phyloP scores from a whole-genome alignment of 2,888 invertebrate genomes.

The Axea sp. region DNA sequence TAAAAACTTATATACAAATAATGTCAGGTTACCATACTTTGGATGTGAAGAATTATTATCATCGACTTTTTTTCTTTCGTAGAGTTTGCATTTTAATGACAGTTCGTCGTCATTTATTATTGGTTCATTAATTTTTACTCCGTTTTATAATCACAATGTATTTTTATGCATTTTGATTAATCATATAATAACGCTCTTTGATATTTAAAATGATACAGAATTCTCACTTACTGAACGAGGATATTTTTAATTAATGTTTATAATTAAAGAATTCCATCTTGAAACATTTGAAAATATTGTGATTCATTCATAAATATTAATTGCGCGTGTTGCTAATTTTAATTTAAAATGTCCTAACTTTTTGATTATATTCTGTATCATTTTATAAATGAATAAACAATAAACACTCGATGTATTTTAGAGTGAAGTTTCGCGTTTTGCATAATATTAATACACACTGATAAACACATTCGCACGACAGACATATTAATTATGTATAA shows the following conservation, averaged over 20 bases:
- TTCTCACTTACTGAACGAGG: too few species aligned
- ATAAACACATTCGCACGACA: slow-evolving; percentile 16
- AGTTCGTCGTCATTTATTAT: slow-evolving; percentile 3
- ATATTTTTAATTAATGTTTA: too few species aligned
- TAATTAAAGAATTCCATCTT: too few species aligned
- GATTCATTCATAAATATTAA: too few species aligned
- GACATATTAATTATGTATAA: slow-evolving; percentile 20
- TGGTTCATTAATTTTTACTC: neutral
- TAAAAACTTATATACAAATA: slow-evolving; percentile 61
- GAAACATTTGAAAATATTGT: too few species aligned
- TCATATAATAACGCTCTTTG: neutral
- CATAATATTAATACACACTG: slow-evolving; percentile 9
- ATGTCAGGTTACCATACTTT: neutral
- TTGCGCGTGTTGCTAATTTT: too few species aligned
- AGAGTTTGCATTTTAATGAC: slow-evolving; percentile 22
- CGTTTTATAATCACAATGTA: neutral
- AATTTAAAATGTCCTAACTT: too few species aligned
- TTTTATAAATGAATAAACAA: too few species aligned
- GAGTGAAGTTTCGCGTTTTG: slow-evolving; percentile 10
- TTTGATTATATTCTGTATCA: too few species aligned
- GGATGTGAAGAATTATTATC: neutral
- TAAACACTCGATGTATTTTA: slow-evolving; percentile 4
- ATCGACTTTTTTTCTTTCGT: neutral
- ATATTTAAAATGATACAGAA: too few species aligned
- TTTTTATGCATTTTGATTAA: too few species aligned